phyloP scores from a whole-genome alignment of 1,140 invertebrate species.

The Magallana angulata region DNA sequence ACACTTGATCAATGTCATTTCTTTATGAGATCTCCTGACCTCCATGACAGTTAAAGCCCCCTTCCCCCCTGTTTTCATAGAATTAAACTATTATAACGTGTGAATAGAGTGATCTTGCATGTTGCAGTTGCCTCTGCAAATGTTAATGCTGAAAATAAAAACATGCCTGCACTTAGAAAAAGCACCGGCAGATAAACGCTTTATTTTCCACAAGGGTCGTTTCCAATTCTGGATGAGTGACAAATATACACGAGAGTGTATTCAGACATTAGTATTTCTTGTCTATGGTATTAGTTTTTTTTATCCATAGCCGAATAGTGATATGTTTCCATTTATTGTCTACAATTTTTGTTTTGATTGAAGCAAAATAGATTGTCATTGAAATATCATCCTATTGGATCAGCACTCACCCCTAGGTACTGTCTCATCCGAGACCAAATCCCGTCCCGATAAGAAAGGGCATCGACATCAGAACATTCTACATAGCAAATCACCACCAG shows the following conservation, averaged over 20 bases:
- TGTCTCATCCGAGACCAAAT: slow-evolving; percentile 8
- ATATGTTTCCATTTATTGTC: slow-evolving; percentile 15
- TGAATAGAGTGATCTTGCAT: background rate
- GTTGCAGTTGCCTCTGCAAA: background rate
- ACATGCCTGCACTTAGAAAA: too few relatives aligned
- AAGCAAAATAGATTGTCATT: slow-evolving; percentile 1
- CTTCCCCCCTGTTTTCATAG: too few relatives aligned
- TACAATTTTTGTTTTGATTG: slow-evolving; percentile 3
- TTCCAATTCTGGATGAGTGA: too few relatives aligned
- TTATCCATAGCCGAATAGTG: background rate
- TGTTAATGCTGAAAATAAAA: too few relatives aligned
- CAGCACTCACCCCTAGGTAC: background rate
- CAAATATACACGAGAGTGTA: too few relatives aligned
- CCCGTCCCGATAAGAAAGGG: background rate
- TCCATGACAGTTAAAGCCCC: too few relatives aligned
- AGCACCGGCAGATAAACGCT: too few relatives aligned
- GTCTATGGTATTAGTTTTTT: too few relatives aligned
- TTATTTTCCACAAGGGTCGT: too few relatives aligned
- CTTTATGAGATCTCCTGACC: too few relatives aligned
- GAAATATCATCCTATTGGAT: background rate
- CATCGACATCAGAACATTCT: background rate
- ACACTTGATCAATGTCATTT: too few relatives aligned
- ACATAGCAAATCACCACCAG: slow-evolving; percentile 17
- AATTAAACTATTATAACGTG: background rate
- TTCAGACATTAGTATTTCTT: too few relatives aligned